Conservation (phyloP, 2,888 invertebrate genomes). For the Campoletis raptor region DNA sequence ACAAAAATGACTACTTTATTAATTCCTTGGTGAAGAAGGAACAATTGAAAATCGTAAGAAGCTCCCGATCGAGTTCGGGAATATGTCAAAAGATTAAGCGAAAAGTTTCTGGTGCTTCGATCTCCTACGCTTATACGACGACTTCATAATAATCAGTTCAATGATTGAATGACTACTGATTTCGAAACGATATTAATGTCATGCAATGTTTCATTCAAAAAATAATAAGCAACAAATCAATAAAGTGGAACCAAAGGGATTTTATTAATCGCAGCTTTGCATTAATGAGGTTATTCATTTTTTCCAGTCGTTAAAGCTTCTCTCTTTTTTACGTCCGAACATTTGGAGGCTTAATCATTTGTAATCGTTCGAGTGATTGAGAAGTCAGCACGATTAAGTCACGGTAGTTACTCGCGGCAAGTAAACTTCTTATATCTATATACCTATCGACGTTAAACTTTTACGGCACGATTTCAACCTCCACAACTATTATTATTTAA, state of each 20-base stretch:
- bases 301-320: background rate
- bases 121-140: slow-evolving; percentile 32
- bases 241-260: background rate
- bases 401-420: background rate
- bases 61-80: slow-evolving; percentile 12
- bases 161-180: background rate
- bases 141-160: background rate
- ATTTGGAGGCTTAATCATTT: background rate
- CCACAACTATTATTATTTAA: slow-evolving; percentile 2
- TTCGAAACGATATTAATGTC: background rate
- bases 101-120: slow-evolving; percentile 29
- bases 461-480: background rate
- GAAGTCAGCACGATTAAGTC: background rate
- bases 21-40: slow-evolving; percentile 24
- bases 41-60: slow-evolving; percentile 29
- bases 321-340: background rate
- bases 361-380: background rate
- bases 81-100: background rate
- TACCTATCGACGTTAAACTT: background rate
- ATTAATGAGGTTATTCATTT: background rate
- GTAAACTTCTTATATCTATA: background rate
- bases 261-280: background rate
- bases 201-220: background rate
- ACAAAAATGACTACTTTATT: no score
- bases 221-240: background rate